Percentiles rank a stretch among this genome's conserved stretches.
Conservation (phyloP, 2,113 vertebrate genomes). For the Charadrius vociferus region DNA sequence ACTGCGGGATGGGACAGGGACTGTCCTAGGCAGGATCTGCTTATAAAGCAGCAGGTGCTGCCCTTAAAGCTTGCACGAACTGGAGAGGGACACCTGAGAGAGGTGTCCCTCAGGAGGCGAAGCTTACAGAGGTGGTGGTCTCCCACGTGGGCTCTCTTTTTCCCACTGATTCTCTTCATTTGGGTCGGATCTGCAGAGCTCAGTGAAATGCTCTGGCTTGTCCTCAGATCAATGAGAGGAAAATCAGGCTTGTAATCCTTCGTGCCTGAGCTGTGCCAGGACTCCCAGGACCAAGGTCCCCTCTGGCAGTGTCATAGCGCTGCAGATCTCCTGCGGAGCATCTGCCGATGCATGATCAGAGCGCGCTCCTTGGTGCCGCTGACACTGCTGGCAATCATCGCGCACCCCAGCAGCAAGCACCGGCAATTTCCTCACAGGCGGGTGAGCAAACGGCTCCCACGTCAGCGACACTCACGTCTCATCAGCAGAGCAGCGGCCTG, state of each 20-base stretch:
- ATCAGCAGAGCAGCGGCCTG: neutral
- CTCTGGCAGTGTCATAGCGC: neutral
- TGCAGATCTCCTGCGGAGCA: neutral
- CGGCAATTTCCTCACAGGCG: neutral
- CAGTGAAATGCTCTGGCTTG: neutral
- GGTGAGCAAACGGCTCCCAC: neutral
- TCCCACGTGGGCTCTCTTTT: rapidly evolving
- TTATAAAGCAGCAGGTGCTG: neutral
- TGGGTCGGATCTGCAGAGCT: neutral
- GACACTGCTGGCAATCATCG: neutral
- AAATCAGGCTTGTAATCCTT: neutral
- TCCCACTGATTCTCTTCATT: neutral
- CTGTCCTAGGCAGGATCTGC: neutral
- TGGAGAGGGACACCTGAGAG: neutral
- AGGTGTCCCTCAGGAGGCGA: neutral
- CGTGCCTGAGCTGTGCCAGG: neutral
- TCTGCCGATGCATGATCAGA: neutral
- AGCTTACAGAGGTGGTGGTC: neutral
- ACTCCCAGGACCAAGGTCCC: neutral
- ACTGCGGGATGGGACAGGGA: rapidly evolving
- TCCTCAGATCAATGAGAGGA: neutral
- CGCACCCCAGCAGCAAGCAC: neutral
- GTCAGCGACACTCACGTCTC: neutral
- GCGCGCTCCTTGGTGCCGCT: neutral
- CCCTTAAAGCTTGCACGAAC: neutral